Evolutionary conservation across 2,113 vertebrate genomes (phyloP).

Genomic region (Pseudopipra pipra): DNA sequence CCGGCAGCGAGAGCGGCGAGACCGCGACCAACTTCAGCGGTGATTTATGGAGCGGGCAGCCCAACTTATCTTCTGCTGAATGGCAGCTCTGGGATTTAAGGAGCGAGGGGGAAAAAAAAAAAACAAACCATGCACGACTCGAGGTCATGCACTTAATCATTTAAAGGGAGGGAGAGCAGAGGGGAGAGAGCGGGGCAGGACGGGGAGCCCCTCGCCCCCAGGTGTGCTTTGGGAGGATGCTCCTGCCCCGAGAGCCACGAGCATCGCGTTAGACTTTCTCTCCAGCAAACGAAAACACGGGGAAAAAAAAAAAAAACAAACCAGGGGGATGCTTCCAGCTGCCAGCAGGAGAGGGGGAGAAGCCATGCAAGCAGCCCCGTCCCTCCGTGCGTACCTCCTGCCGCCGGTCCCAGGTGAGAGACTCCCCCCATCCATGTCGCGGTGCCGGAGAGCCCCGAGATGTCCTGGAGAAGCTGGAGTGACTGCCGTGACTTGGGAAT

Average conservation of each 20-base stretch:
- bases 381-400: constrained; percentile 66
- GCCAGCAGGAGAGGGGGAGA: not conserved
- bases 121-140: not conserved
- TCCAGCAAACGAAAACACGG: not conserved
- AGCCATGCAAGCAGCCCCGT: constrained; percentile 59
- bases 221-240: not conserved
- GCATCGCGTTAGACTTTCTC: not conserved
- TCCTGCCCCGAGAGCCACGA: not conserved
- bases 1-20: not conserved
- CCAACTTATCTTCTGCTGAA: not conserved
- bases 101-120: not conserved
- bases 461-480: constrained; percentile 42
- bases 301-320: not conserved
- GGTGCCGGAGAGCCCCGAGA: not conserved
- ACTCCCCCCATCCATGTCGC: constrained; percentile 59
- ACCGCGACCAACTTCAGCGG: constrained; percentile 43
- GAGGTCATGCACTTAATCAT: not conserved
- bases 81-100: not conserved
- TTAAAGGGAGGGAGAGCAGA: not conserved
- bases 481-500: constrained; percentile 66
- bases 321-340: constrained; percentile 4
- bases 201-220: not conserved
- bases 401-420: constrained; percentile 49
- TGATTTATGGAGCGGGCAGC: not conserved
- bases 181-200: not conserved